Evolutionary conservation across 53 echinoderm and acorn worm species (phyloP).

Genomic region (Paracentrotus lividus): DNA sequence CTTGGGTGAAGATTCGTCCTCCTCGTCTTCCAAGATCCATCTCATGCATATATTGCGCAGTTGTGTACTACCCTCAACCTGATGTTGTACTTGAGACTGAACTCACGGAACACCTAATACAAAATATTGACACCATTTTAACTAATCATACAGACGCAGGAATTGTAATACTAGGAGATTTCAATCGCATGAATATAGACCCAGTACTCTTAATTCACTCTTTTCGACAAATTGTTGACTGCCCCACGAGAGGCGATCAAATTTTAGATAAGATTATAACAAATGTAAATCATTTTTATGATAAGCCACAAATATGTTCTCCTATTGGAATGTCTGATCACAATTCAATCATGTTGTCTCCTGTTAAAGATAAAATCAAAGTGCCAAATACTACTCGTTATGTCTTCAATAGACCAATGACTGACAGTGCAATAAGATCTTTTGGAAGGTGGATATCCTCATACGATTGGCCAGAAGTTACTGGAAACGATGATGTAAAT

Average conservation of each 20-base stretch:
- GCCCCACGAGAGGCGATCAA: background rate
- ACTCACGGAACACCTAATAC: slow-evolving; percentile 37
- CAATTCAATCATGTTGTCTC: background rate
- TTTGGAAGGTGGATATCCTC: background rate
- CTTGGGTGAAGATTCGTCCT: slow-evolving; percentile 60
- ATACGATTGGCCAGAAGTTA: too few species aligned
- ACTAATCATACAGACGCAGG: background rate
- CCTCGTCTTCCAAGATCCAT: slow-evolving; percentile 65
- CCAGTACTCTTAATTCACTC: background rate
- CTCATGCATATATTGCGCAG: slow-evolving; percentile 71
- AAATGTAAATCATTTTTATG: background rate
- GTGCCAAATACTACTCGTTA: background rate
- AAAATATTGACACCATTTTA: slow-evolving; percentile 19
- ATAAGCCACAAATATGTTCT: background rate
- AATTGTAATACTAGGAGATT: background rate
- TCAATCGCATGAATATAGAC: background rate
- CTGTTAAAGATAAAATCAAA: background rate
- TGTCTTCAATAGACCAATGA: background rate
- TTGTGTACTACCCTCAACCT: slow-evolving; percentile 67
- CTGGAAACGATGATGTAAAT: background rate
- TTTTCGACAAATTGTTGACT: background rate
- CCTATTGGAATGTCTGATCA: background rate
- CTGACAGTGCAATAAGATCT: background rate
- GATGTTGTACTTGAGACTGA: slow-evolving; percentile 28
- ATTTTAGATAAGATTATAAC: background rate